phyloP scores from a whole-genome alignment of 2,888 invertebrate genomes.

The Zelleria hepariella region DNA sequence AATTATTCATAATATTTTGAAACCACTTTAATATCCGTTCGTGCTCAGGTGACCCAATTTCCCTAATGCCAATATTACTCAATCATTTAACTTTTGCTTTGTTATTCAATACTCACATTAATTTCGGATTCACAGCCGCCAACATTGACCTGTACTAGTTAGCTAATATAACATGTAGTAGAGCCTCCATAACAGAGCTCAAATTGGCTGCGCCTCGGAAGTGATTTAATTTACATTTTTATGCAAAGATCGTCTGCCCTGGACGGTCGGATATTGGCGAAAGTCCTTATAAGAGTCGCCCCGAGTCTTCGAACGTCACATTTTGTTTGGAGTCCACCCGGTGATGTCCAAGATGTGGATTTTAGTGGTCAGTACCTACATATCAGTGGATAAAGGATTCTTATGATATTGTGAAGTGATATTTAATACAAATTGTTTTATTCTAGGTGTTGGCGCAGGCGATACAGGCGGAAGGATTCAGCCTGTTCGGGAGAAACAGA shows the following conservation, averaged over 20 bases:
- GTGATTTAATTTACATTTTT: slow-evolving; percentile 25
- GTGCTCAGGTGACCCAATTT: not conserved
- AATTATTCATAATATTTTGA: slow-evolving; percentile 5
- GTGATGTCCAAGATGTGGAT: slow-evolving; percentile 20
- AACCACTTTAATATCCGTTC: not conserved
- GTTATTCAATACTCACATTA: not conserved
- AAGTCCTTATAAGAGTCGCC: slow-evolving; percentile 47
- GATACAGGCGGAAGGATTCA: not conserved
- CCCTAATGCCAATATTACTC: not conserved
- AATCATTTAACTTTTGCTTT: not conserved
- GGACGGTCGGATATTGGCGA: slow-evolving; percentile 32
- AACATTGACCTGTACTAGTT: not conserved
- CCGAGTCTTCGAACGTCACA: slow-evolving; percentile 21
- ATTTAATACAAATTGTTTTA: not conserved
- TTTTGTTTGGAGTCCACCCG: slow-evolving; percentile 17
- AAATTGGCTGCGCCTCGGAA: slow-evolving; percentile 20
- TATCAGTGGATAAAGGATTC: not conserved
- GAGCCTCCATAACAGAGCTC: not conserved
- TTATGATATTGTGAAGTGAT: not conserved
- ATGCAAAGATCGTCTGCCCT: slow-evolving; percentile 28
- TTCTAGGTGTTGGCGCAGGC: not conserved
- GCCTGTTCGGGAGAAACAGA: not conserved
- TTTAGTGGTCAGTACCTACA: not conserved
- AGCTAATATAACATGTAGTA: not conserved
- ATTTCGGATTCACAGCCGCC: not conserved